Evolutionary conservation across 2,888 invertebrate genomes (phyloP).

Genomic region (Sphaeridia pumilis): DNA sequence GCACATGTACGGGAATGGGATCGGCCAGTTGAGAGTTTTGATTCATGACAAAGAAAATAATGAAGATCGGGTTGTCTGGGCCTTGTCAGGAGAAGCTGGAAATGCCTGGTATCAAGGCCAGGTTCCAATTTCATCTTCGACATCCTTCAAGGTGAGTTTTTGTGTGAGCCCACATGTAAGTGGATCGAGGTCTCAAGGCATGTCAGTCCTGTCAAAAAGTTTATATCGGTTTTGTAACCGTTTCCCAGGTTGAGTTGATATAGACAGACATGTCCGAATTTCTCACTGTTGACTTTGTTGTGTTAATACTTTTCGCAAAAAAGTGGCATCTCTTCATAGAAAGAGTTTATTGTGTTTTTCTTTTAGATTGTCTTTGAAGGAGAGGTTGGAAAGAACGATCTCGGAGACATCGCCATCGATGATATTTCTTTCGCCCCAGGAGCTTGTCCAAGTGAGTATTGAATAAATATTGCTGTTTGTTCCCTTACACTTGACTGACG

Average conservation of each 20-base stretch:
- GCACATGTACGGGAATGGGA: conserved; percentile 50
- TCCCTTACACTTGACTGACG: background rate
- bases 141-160: conserved; percentile 40
- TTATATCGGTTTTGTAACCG: too few relatives aligned
- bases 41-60: conserved; percentile 40
- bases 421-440: conserved; percentile 47
- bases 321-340: too few relatives aligned
- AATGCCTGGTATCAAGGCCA: conserved; percentile 51
- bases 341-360: too few relatives aligned
- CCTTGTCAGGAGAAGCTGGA: conserved; percentile 47
- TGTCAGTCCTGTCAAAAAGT: too few relatives aligned
- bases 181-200: too few relatives aligned
- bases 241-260: too few relatives aligned
- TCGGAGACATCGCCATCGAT: conserved; percentile 50
- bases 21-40: conserved; percentile 45
- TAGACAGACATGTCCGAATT: too few relatives aligned
- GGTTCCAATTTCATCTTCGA: conserved; percentile 45
- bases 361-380: conserved; percentile 46
- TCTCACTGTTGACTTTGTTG: too few relatives aligned
- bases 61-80: conserved; percentile 44
- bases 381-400: conserved; percentile 45
- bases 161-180: too few relatives aligned
- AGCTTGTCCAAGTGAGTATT: conserved; percentile 47
- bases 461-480: too few relatives aligned
- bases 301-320: too few relatives aligned